Conservation (phyloP, 1,140 invertebrate species). For the Brachionus rubens region DNA sequence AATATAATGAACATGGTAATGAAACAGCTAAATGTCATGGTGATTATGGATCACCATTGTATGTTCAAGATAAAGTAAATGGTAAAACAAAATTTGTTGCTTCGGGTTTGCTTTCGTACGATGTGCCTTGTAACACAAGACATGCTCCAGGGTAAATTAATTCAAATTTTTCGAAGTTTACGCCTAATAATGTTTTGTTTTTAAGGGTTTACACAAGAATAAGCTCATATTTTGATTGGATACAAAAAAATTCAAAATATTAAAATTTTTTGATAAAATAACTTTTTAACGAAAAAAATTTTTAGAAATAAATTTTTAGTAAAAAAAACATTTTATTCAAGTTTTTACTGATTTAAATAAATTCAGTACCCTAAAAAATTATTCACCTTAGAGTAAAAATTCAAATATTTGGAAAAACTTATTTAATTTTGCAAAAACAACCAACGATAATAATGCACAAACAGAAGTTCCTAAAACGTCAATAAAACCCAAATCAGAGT, state of each 20-base stretch:
- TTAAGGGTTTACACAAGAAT: background rate
- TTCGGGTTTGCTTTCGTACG: conserved; percentile 4
- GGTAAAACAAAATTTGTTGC: conserved; percentile 32
- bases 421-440: no score
- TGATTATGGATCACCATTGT: conserved; percentile 21
- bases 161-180: background rate
- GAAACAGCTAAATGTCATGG: conserved; percentile 8
- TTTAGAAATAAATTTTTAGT: no score
- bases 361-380: no score
- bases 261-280: background rate
- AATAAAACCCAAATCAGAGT: no score
- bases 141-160: conserved; percentile 30
- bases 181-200: background rate
- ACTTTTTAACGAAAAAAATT: no score
- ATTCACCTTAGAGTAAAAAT: no score
- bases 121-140: background rate
- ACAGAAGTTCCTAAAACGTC: no score
- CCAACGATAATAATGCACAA: no score
- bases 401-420: no score
- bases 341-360: no score
- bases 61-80: background rate
- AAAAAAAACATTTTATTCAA: no score
- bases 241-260: background rate
- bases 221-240: background rate
- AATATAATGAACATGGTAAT: conserved; percentile 10